phyloP scores from a whole-genome alignment of 2,888 invertebrate species.

The Dione vanillae region DNA sequence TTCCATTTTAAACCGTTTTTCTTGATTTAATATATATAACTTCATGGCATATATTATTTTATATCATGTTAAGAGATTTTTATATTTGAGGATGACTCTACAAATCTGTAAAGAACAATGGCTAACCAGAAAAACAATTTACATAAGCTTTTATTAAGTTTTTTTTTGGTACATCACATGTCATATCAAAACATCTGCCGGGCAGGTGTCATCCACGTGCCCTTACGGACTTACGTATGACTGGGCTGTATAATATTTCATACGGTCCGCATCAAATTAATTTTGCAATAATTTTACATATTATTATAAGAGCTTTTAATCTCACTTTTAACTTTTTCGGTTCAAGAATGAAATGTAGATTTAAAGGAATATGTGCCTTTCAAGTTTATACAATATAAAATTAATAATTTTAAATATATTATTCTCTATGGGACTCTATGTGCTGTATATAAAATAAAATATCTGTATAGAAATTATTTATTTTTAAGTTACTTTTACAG shows the following conservation, averaged over 20 bases:
- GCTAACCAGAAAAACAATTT: background rate
- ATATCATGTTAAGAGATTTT: too few relatives aligned
- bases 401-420: too few relatives aligned
- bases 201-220: slow-evolving; percentile 41
- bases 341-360: background rate
- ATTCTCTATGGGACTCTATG: too few relatives aligned
- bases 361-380: too few relatives aligned
- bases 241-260: slow-evolving; percentile 32
- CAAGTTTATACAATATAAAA: too few relatives aligned
- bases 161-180: slow-evolving; percentile 21
- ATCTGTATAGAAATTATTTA: too few relatives aligned
- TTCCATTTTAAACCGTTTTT: too few relatives aligned
- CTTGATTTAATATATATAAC: too few relatives aligned
- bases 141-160: background rate
- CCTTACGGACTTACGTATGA: slow-evolving; percentile 29
- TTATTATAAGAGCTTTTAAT: background rate
- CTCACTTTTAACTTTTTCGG: background rate
- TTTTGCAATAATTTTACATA: slow-evolving; percentile 1
- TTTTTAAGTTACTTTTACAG: too few relatives aligned
- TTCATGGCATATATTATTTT: too few relatives aligned
- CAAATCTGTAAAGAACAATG: background rate
- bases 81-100: too few relatives aligned
- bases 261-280: slow-evolving; percentile 23
- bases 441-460: too few relatives aligned
- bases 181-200: slow-evolving; percentile 42